Conservation (phyloP, 2,888 invertebrate species). For the Polydrusus cervinus region DNA sequence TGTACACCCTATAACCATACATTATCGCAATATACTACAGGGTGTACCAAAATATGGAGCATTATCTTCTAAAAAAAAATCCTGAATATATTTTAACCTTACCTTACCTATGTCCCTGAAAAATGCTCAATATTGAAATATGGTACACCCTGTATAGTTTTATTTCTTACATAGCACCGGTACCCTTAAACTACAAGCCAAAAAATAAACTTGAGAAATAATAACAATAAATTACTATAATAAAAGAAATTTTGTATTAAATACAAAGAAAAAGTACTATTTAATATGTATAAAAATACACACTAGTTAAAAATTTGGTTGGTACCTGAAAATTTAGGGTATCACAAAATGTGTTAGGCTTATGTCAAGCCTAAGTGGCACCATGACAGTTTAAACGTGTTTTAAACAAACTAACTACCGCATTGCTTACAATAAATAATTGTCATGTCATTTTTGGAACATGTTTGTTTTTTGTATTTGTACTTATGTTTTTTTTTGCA, state of each 20-base stretch:
- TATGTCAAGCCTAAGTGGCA: neutral
- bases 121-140: no score
- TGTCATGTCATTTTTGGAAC: conserved; percentile 16
- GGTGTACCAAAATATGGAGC: no score
- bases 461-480: neutral
- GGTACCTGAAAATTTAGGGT: conserved; percentile 6
- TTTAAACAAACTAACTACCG: neutral
- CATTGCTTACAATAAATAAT: neutral
- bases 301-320: conserved; percentile 3
- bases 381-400: conserved; percentile 15
- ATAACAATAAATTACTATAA: neutral
- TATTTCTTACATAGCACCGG: no score
- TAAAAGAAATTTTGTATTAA: neutral
- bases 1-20: no score
- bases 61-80: no score
- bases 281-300: conserved; percentile 22
- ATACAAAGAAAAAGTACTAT: conserved; percentile 13
- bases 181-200: neutral
- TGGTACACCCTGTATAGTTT: no score
- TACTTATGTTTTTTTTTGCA: neutral
- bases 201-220: neutral
- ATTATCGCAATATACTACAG: no score
- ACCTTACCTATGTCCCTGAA: no score
- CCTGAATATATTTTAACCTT: no score
- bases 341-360: conserved; percentile 25